phyloP scores from a whole-genome alignment of 2,888 invertebrate species.

The Oxycera nigricornis region DNA sequence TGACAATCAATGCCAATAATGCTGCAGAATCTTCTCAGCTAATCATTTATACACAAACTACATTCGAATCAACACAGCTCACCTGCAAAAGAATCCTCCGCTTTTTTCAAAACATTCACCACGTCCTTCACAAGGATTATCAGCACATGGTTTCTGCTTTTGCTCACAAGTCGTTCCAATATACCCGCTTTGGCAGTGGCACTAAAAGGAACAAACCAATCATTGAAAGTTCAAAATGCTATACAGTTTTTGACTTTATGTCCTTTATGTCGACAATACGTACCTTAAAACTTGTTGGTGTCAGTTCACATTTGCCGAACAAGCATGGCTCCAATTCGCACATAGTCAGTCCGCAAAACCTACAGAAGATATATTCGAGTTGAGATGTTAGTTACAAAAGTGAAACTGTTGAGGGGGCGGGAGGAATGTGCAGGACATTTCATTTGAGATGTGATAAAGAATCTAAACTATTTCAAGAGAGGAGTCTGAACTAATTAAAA shows the following conservation, averaged over 20 bases:
- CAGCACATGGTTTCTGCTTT: conserved; percentile 73
- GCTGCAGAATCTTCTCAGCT: too few relatives aligned
- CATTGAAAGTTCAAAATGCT: not conserved
- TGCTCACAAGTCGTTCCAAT: conserved; percentile 73
- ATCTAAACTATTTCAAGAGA: too few relatives aligned
- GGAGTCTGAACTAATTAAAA: too few relatives aligned
- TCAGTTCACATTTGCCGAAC: conserved; percentile 64
- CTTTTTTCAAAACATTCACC: conserved; percentile 76
- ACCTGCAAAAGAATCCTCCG: conserved; percentile 72
- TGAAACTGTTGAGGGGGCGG: too few relatives aligned
- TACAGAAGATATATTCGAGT: conserved; percentile 48
- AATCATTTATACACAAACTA: too few relatives aligned
- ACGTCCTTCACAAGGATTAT: conserved; percentile 76
- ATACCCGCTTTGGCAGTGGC: conserved; percentile 74
- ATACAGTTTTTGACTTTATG: too few relatives aligned
- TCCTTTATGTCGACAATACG: conserved; percentile 43
- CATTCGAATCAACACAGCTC: too few relatives aligned
- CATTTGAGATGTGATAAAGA: too few relatives aligned
- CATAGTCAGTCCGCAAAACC: conserved; percentile 77
- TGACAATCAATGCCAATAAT: too few relatives aligned
- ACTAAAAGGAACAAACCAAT: conserved; percentile 56
- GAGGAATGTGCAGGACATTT: too few relatives aligned
- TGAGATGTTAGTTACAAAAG: too few relatives aligned
- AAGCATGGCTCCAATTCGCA: conserved; percentile 72
- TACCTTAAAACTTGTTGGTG: conserved; percentile 59